A percentile compares a stretch with the other conserved stretches of the same genome.
Evolutionary conservation across 2,888 invertebrate genomes (phyloP).

Genomic region (Lasiommata megera): DNA sequence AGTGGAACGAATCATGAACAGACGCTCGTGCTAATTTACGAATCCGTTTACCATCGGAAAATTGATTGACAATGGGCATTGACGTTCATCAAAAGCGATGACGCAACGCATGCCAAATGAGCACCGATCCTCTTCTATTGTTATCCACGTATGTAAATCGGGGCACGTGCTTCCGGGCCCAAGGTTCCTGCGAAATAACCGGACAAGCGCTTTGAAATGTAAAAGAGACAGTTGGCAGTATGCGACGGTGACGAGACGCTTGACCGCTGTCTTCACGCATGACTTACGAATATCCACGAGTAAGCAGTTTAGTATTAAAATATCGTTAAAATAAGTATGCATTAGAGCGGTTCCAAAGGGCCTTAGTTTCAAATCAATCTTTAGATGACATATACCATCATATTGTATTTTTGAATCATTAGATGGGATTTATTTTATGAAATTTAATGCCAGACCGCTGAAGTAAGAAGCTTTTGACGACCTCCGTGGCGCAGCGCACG

Average conservation of each 20-base stretch:
- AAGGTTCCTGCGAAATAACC: conserved; percentile 41
- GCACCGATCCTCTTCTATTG: conserved; percentile 46
- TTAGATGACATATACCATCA: too few species aligned
- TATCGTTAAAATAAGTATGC: neutral
- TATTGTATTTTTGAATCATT: too few species aligned
- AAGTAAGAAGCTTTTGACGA: too few species aligned
- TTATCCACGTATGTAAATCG: conserved; percentile 53
- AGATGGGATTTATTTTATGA: too few species aligned
- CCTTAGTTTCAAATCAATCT: too few species aligned
- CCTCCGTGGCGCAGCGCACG: too few species aligned
- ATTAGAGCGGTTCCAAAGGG: neutral
- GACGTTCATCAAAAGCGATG: conserved; percentile 33
- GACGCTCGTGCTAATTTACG: neutral
- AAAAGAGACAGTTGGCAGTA: conserved; percentile 13
- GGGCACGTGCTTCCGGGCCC: conserved; percentile 53
- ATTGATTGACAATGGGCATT: conserved; percentile 20
- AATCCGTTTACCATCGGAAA: conserved; percentile 9
- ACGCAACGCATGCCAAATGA: conserved; percentile 43
- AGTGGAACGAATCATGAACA: conserved; percentile 22
- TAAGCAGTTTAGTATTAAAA: neutral
- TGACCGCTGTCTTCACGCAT: neutral
- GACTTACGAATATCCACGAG: neutral
- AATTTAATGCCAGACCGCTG: too few species aligned
- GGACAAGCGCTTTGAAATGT: conserved; percentile 18
- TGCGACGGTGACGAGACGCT: neutral